Evolutionary conservation across 2,888 invertebrate genomes (phyloP).

Genomic region (Sclerodermus sp.): DNA sequence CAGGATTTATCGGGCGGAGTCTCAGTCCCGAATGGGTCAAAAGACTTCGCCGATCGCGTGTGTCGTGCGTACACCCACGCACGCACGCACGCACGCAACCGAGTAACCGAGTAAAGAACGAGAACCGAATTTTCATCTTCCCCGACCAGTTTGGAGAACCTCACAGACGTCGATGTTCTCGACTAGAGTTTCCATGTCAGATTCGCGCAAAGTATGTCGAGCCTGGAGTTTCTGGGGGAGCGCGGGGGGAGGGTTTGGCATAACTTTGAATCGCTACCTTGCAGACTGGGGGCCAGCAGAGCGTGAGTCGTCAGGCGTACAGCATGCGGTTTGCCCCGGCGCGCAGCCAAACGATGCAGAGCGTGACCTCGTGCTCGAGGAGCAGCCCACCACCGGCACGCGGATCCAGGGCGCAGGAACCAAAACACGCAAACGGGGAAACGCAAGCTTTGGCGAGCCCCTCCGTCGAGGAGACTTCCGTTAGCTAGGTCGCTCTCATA

Average conservation of each 20-base stretch:
- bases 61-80: no score
- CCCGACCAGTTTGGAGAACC: no score
- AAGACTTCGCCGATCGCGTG: no score
- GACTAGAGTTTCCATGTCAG: no score
- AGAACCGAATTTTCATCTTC: no score
- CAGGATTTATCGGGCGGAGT: no score
- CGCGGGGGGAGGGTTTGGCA: not conserved
- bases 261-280: not conserved
- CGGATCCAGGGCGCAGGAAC: not conserved
- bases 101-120: no score
- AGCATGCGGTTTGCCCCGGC: constrained; percentile 60
- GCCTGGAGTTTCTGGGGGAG: no score
- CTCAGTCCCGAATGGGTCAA: no score
- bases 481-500: constrained; percentile 49
- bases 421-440: constrained; percentile 49
- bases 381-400: constrained; percentile 46
- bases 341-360: constrained; percentile 61
- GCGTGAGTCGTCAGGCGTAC: constrained; percentile 51
- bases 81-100: no score
- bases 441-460: constrained; percentile 45
- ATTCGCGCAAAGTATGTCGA: no score
- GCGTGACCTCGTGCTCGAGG: constrained; percentile 57
- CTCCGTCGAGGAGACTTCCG: constrained; percentile 50
- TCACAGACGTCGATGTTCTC: no score
- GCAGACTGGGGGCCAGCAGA: constrained; percentile 39